Conservation (phyloP, 2,888 invertebrate species). For the Rhagium mordax region DNA sequence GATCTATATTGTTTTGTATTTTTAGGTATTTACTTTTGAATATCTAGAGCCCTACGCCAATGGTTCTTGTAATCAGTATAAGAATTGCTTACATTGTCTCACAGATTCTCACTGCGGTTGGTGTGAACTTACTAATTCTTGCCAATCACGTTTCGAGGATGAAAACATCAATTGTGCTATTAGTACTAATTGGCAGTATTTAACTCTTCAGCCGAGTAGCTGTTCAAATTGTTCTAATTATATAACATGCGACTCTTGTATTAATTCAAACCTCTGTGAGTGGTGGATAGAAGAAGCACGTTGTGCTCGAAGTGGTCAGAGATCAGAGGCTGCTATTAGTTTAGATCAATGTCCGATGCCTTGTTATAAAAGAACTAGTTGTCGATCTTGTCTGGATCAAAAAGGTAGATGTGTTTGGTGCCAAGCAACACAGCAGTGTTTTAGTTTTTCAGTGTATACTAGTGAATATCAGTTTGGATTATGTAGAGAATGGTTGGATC, state of each 20-base stretch:
- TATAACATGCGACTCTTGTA: slow-evolving; percentile 90
- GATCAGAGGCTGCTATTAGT: slow-evolving; percentile 78
- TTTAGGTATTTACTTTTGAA: slow-evolving; percentile 83
- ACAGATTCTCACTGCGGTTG: slow-evolving; percentile 93
- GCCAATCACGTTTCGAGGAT: slow-evolving; percentile 79
- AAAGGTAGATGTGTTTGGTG: slow-evolving; percentile 94
- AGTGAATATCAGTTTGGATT: slow-evolving; percentile 95
- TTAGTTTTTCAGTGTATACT: slow-evolving; percentile 96
- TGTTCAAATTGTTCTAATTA: slow-evolving; percentile 93
- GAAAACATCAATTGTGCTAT: slow-evolving; percentile 76
- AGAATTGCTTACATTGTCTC: slow-evolving; percentile 89
- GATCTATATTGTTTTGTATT: neutral
- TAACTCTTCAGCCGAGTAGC: slow-evolving; percentile 85
- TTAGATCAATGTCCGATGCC: slow-evolving; percentile 83
- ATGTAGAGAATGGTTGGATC: slow-evolving; percentile 95
- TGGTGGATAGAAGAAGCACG: slow-evolving; percentile 93
- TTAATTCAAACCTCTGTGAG: slow-evolving; percentile 84
- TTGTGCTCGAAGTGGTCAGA: slow-evolving; percentile 85
- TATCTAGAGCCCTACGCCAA: slow-evolving; percentile 91
- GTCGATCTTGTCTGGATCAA: slow-evolving; percentile 88
- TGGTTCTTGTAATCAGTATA: slow-evolving; percentile 83
- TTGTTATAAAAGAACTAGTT: slow-evolving; percentile 84
- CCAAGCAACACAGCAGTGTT: slow-evolving; percentile 92
- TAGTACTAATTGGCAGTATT: slow-evolving; percentile 81
- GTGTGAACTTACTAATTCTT: slow-evolving; percentile 86